A percentile compares a stretch with the other conserved stretches of the same genome.
Conservation (phyloP, 2,888 invertebrate genomes). For the Ochropleura leucogaster region DNA sequence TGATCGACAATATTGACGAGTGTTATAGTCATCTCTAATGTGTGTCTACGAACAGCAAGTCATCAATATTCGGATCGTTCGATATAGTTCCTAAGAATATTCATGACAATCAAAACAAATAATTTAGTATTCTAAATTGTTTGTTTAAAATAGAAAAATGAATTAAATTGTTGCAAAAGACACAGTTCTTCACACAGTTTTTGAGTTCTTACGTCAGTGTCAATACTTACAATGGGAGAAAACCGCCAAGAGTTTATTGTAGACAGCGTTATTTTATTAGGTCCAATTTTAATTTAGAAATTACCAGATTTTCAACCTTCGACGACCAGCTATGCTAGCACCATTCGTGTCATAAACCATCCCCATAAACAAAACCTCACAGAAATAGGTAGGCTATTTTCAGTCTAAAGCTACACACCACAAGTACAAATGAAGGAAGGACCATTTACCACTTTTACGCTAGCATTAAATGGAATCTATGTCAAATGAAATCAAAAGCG, state of each 20-base stretch:
- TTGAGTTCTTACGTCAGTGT: neutral
- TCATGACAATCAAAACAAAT: neutral
- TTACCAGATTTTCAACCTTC: no score
- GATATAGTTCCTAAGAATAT: constrained; percentile 13
- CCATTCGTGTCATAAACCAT: no score
- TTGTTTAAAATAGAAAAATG: neutral
- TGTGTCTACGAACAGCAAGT: neutral
- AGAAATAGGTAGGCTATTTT: neutral
- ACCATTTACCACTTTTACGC: neutral
- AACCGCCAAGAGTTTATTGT: no score
- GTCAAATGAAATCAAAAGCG: neutral
- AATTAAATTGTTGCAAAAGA: neutral
- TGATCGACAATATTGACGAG: constrained; percentile 4
- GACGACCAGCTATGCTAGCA: no score
- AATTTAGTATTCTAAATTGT: neutral
- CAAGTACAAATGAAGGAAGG: neutral
- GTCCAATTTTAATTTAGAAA: no score
- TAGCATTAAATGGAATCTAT: neutral
- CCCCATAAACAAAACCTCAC: no score
- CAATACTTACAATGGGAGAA: neutral
- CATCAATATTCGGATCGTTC: neutral
- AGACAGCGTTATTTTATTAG: no score
- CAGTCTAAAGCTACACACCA: neutral
- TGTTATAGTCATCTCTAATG: neutral
- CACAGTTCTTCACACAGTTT: neutral